These are phyloP conservation scores for Triplophysa bombifrons DNA, from an alignment of 2,797 vertebrate species.

Conservation along the genomic window DNA sequence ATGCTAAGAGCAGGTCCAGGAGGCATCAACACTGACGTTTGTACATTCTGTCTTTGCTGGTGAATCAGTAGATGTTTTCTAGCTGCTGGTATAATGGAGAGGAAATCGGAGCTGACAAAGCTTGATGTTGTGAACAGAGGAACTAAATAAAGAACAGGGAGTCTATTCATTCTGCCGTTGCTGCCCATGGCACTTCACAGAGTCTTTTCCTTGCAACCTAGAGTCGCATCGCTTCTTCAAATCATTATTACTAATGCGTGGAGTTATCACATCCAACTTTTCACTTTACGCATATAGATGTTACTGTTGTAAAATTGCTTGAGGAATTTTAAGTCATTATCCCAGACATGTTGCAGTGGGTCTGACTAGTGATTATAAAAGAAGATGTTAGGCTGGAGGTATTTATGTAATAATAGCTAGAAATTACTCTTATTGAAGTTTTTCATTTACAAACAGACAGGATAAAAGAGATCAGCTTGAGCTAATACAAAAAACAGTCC, in stretches of 20 bases:
- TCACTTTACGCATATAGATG: neutral
- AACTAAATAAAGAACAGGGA: conserved; percentile 54
- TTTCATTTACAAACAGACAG: too few species aligned
- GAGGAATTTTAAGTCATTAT: neutral
- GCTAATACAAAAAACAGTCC: too few species aligned
- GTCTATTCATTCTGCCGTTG: conserved; percentile 39
- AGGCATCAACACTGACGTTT: conserved; percentile 5
- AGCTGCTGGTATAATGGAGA: conserved; percentile 33
- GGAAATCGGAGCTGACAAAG: conserved; percentile 48
- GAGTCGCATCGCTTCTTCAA: conserved; percentile 4
- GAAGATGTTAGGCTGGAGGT: neutral
- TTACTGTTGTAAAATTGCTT: neutral
- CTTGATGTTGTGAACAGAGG: conserved; percentile 44
- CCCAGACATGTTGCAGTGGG: neutral
- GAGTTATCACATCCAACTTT: conserved; percentile 24
- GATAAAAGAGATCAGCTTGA: too few species aligned
- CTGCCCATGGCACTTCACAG: conserved; percentile 20
- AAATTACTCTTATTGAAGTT: neutral
- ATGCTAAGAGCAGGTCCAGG: conserved; percentile 36
- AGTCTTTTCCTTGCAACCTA: conserved; percentile 22
- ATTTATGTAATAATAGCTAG: neutral
- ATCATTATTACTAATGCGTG: conserved; percentile 9
- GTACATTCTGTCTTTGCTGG: conserved; percentile 27
- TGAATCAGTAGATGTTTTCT: conserved; percentile 28
- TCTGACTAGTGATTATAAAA: conserved; percentile 13